Conservation (phyloP, 2,888 invertebrate species). For the Eupithecia centaureata region DNA sequence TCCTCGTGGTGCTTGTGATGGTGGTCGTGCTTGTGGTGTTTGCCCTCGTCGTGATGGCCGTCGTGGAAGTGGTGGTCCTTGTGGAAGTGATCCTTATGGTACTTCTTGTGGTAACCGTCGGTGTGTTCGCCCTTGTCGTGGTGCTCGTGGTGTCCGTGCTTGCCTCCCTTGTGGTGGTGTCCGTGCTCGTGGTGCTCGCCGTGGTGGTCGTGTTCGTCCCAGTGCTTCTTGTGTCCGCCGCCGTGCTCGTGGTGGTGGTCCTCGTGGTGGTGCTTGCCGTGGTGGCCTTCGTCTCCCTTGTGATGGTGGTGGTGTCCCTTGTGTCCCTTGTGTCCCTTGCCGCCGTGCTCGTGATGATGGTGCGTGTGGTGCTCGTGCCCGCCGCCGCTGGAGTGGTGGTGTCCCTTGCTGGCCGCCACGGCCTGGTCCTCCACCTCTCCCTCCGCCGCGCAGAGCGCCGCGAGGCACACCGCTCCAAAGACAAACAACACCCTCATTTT, state of each 20-base stretch:
- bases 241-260: conserved; percentile 89
- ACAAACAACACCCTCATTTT: conserved; percentile 71
- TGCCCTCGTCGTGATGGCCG: conserved; percentile 91
- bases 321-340: conserved; percentile 90
- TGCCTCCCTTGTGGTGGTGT: conserved; percentile 90
- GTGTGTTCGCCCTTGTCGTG: conserved; percentile 93
- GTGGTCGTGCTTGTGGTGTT: conserved; percentile 91
- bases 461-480: conserved; percentile 68
- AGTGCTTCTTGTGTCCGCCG: conserved; percentile 91
- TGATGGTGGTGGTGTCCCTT: conserved; percentile 90
- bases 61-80: conserved; percentile 95
- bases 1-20: conserved; percentile 89
- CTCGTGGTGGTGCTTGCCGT: conserved; percentile 90
- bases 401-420: conserved; percentile 79
- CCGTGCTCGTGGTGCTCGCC: conserved; percentile 90
- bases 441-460: conserved; percentile 64
- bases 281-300: conserved; percentile 89
- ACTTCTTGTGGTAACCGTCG: conserved; percentile 92
- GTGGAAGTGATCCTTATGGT: conserved; percentile 94
- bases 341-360: conserved; percentile 88
- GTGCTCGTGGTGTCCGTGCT: conserved; percentile 92
- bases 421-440: conserved; percentile 66
- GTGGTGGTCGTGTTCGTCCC: conserved; percentile 89
- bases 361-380: conserved; percentile 87
- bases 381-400: conserved; percentile 85